Conservation (phyloP, 2,113 vertebrate species). For the Sinosuthora webbiana region DNA sequence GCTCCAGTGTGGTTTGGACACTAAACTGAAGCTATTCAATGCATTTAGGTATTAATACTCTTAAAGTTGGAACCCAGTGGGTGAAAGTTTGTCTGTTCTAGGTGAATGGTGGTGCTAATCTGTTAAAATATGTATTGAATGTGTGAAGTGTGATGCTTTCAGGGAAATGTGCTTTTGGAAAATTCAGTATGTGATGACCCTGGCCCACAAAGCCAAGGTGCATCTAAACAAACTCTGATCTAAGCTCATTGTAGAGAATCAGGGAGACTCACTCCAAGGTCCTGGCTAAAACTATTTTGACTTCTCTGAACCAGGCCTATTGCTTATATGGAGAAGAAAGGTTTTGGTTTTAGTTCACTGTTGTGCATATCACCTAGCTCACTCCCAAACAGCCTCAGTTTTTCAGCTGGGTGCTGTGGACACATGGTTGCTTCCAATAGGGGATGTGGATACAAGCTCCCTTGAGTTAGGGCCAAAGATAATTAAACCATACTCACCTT, state of each 20-base stretch:
- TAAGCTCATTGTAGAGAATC: neutral
- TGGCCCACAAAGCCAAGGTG: neutral
- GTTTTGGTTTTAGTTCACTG: neutral
- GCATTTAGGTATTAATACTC: neutral
- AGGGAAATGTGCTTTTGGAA: neutral
- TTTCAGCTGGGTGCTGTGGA: neutral
- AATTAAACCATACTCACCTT: neutral
- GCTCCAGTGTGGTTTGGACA: neutral
- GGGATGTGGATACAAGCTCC: neutral
- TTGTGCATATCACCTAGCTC: neutral
- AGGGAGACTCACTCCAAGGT: neutral
- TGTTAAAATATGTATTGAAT: neutral
- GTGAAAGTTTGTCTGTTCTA: neutral
- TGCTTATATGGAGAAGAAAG: neutral
- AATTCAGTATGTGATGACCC: neutral
- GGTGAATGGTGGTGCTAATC: neutral
- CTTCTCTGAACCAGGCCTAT: neutral
- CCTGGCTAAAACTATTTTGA: neutral
- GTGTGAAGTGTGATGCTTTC: neutral
- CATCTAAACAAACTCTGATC: neutral
- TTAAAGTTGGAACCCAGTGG: neutral
- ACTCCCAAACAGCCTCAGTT: neutral
- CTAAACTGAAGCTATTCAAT: neutral
- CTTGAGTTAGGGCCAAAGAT: neutral
- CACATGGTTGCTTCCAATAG: rapidly evolving